Evolutionary conservation across 2,888 invertebrate species (phyloP).

Genomic region (Belgica antarctica): DNA sequence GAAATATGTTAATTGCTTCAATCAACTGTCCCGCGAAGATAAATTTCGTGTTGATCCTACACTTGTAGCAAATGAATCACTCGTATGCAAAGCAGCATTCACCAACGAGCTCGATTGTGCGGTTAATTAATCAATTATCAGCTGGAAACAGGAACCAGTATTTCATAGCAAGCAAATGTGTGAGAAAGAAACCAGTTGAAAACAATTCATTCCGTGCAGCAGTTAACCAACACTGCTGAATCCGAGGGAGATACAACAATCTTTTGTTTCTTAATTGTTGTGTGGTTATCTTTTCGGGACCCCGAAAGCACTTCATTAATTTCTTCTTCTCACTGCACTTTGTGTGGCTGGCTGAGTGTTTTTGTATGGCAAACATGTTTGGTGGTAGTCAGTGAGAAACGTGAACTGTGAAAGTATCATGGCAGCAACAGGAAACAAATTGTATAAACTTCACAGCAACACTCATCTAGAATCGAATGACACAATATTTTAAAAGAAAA

Average conservation of each 20-base stretch:
- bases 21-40: background rate
- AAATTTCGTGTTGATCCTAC: too few relatives aligned
- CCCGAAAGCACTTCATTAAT: background rate
- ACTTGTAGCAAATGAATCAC: too few relatives aligned
- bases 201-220: constrained; percentile 5
- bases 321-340: background rate
- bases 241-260: too few relatives aligned
- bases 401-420: constrained; percentile 33
- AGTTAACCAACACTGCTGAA: too few relatives aligned
- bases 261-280: constrained; percentile 2
- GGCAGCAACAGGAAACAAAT: constrained; percentile 37
- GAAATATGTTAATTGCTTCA: background rate
- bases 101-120: background rate
- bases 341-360: background rate
- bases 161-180: constrained; percentile 16
- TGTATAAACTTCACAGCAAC: too few relatives aligned
- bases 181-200: constrained; percentile 31
- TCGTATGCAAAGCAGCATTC: too few relatives aligned
- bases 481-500: too few relatives aligned
- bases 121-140: constrained; percentile 33
- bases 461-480: too few relatives aligned
- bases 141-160: constrained; percentile 39
- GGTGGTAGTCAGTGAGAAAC: constrained; percentile 24
- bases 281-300: constrained; percentile 4
- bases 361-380: constrained; percentile 13